phyloP scores from a whole-genome alignment of 2,797 vertebrate species.

The Hydrolagus colliei region DNA sequence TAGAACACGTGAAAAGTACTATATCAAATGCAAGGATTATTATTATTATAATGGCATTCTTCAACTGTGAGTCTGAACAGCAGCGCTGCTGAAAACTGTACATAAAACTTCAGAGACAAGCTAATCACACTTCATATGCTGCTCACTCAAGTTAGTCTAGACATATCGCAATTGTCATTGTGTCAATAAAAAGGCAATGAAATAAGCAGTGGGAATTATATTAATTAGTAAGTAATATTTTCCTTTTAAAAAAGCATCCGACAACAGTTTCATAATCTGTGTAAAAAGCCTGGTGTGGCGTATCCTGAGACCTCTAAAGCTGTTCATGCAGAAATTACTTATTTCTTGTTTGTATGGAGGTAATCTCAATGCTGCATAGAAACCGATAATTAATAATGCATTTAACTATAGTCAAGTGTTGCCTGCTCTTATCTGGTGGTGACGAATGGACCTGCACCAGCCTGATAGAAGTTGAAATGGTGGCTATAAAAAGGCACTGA shows the following conservation, averaged over 20 bases:
- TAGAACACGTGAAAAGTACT: too few relatives aligned
- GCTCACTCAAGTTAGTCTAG: background rate
- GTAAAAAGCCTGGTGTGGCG: background rate
- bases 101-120: background rate
- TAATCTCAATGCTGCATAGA: background rate
- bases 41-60: too few relatives aligned
- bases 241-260: background rate
- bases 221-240: slow-evolving; percentile 14
- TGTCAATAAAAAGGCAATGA: background rate
- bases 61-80: background rate
- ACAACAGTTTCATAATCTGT: background rate
- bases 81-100: background rate
- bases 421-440: slow-evolving; percentile 12
- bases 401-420: slow-evolving; percentile 16
- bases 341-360: slow-evolving; percentile 7
- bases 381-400: slow-evolving; percentile 24
- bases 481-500: background rate
- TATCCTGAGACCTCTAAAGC: slow-evolving; percentile 14
- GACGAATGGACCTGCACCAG: slow-evolving; percentile 5
- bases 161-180: background rate
- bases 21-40: too few relatives aligned
- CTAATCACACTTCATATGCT: background rate
- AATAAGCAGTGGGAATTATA: background rate
- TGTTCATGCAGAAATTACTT: background rate
- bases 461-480: slow-evolving; percentile 18